These are phyloP conservation scores for Brenthis hecate DNA, from an alignment of 2,888 invertebrate species.

Conservation along the genomic window DNA sequence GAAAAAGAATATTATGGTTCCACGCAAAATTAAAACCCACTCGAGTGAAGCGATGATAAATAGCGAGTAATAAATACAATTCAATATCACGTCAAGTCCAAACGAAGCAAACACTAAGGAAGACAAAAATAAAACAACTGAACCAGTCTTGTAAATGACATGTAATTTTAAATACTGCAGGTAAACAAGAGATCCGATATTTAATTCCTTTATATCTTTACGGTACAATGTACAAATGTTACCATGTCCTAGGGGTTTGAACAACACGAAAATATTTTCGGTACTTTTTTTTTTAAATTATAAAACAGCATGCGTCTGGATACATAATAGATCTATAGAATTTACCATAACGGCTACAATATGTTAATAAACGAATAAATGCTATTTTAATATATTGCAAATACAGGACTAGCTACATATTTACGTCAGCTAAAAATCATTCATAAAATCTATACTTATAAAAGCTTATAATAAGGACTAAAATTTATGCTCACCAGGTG, in stretches of 20 bases:
- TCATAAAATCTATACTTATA: slow-evolving; percentile 40
- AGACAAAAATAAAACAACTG: slow-evolving; percentile 83
- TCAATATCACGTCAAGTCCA: no score
- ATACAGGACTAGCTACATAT: slow-evolving; percentile 43
- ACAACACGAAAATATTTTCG: slow-evolving; percentile 8
- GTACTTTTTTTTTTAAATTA: slow-evolving; percentile 1
- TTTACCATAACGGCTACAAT: slow-evolving; percentile 19
- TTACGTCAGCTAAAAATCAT: slow-evolving; percentile 37
- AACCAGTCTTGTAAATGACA: slow-evolving; percentile 79
- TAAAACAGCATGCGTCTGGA: slow-evolving; percentile 16
- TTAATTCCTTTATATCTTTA: slow-evolving; percentile 63
- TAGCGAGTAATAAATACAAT: no score
- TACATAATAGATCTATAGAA: slow-evolving; percentile 8
- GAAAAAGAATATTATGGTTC: no score
- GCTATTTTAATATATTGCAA: slow-evolving; percentile 40
- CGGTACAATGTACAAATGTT: slow-evolving; percentile 48
- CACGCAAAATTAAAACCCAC: no score
- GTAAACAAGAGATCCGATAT: slow-evolving; percentile 77
- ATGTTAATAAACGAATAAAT: slow-evolving; percentile 37
- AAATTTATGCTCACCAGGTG: slow-evolving; percentile 1
- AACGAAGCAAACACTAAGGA: not conserved
- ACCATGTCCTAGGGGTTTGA: slow-evolving; percentile 2
- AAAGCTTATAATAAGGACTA: slow-evolving; percentile 34
- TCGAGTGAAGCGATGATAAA: no score
- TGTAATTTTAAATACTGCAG: slow-evolving; percentile 80